Conservation (phyloP, 2,113 vertebrate genomes). For the Phylloscopus whistleri region DNA sequence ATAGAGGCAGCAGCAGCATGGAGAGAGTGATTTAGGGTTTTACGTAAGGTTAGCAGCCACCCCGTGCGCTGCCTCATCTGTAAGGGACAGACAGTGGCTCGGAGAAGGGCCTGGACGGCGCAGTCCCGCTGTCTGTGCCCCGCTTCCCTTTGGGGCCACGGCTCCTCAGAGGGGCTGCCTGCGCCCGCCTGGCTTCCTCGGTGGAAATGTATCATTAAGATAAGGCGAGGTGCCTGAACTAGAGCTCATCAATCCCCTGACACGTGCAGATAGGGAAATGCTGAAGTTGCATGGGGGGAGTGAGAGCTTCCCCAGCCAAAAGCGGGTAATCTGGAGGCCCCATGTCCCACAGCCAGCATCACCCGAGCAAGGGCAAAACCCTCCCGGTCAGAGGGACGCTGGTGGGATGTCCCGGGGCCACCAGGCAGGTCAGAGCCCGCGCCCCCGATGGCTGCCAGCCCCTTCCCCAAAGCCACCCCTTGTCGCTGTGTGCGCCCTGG, state of each 20-base stretch:
- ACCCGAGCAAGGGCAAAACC: background rate
- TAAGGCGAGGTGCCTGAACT: background rate
- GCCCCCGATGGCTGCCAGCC: background rate
- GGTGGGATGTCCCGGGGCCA: background rate
- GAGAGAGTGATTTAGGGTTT: constrained; percentile 30
- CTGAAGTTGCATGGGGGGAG: background rate
- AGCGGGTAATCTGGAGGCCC: background rate
- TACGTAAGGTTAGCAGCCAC: constrained; percentile 9
- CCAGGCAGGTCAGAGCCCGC: background rate
- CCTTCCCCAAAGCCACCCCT: background rate
- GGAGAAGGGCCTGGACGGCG: background rate
- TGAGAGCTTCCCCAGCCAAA: background rate
- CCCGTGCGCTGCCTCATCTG: background rate
- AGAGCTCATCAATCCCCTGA: background rate
- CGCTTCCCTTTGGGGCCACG: background rate
- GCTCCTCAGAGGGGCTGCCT: background rate
- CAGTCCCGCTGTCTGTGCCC: rapidly evolving
- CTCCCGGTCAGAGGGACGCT: rapidly evolving
- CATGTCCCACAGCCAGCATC: background rate
- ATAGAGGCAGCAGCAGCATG: constrained; percentile 16
- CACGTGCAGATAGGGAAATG: background rate
- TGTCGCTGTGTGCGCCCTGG: rapidly evolving
- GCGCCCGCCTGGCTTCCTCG: background rate
- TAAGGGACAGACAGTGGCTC: background rate
- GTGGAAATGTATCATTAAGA: constrained; percentile 16